Conservation (phyloP, 2,888 invertebrate genomes). For the Saturnia japonica region DNA sequence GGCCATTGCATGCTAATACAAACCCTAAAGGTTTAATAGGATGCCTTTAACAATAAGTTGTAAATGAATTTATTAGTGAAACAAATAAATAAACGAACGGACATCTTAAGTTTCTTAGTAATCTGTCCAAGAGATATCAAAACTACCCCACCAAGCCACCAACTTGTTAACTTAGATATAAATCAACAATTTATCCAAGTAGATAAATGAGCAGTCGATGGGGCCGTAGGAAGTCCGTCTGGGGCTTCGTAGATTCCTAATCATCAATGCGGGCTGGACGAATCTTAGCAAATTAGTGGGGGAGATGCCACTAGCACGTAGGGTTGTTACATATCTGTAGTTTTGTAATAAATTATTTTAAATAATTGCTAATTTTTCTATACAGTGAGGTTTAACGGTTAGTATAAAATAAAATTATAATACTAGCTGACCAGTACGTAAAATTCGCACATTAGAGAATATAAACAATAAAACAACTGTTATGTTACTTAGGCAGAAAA, state of each 20-base stretch:
- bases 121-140: conserved; percentile 9
- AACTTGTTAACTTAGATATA: conserved; percentile 28
- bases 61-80: no score
- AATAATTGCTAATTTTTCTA: neutral
- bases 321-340: conserved; percentile 48
- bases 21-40: no score
- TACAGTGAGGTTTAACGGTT: no score
- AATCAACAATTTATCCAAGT: conserved; percentile 41
- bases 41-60: no score
- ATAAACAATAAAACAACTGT: no score
- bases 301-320: conserved; percentile 58
- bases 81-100: neutral
- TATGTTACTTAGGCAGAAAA: no score
- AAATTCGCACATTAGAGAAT: no score
- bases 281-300: conserved; percentile 79
- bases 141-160: conserved; percentile 3
- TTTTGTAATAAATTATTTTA: neutral
- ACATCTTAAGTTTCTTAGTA: neutral
- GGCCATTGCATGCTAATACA: no score
- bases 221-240: conserved; percentile 26
- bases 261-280: conserved; percentile 79
- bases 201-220: conserved; percentile 59
- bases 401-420: no score
- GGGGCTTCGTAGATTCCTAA: conserved; percentile 65
- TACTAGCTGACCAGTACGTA: no score